Evolutionary conservation across 2,888 invertebrate species (phyloP).

Genomic region (Phyllotreta cruciferae): DNA sequence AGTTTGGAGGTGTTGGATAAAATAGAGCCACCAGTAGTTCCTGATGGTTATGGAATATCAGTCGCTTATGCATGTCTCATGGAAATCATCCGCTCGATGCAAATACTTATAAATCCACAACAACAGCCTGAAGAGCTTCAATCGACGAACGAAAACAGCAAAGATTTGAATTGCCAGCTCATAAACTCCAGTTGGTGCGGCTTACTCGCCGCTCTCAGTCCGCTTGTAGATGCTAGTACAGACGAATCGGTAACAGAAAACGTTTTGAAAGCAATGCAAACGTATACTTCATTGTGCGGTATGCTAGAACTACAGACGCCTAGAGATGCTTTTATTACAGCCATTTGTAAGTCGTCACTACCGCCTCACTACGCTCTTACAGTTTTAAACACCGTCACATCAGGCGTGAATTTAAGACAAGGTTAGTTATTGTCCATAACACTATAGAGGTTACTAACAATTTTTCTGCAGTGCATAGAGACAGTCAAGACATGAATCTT

Average conservation of each 20-base stretch:
- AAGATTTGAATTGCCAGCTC: constrained; percentile 72
- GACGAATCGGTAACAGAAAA: constrained; percentile 93
- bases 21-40: constrained; percentile 89
- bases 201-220: constrained; percentile 87
- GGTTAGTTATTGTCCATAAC: constrained; percentile 30
- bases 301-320: constrained; percentile 78
- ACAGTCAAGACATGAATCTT: constrained; percentile 64
- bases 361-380: constrained; percentile 95
- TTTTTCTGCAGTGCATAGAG: constrained; percentile 59
- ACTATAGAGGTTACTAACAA: neutral
- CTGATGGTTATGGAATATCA: constrained; percentile 97
- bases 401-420: constrained; percentile 60
- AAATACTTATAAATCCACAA: constrained; percentile 72
- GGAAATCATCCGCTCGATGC: constrained; percentile 88
- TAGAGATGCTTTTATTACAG: constrained; percentile 92
- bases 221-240: constrained; percentile 92
- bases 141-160: constrained; percentile 56
- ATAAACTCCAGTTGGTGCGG: constrained; percentile 97
- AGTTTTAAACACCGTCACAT: constrained; percentile 73
- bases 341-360: constrained; percentile 94
- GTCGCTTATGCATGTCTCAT: constrained; percentile 93
- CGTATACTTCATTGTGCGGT: constrained; percentile 89
- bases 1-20: constrained; percentile 97
- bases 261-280: constrained; percentile 90
- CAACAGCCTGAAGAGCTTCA: constrained; percentile 52